These are phyloP conservation scores for Gambusia affinis DNA, from an alignment of 2,113 vertebrate genomes.

Conservation along the genomic window DNA sequence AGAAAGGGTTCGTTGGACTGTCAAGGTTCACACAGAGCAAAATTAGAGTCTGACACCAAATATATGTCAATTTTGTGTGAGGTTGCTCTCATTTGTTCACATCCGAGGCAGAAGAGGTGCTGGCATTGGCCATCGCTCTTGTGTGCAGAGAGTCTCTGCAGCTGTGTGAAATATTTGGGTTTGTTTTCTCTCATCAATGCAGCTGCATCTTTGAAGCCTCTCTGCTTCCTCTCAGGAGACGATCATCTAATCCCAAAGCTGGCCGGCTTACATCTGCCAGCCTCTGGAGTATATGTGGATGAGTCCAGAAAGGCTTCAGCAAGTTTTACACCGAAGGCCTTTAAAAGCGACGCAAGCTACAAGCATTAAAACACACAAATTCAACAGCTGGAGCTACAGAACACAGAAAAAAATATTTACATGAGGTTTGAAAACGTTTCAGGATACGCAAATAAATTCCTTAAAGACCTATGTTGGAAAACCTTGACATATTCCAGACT, in stretches of 20 bases:
- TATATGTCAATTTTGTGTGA: neutral
- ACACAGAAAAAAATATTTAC: neutral
- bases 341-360: too few relatives aligned
- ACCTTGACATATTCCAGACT: too few relatives aligned
- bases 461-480: too few relatives aligned
- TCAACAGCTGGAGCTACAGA: too few relatives aligned
- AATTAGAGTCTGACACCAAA: neutral
- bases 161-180: slow-evolving; percentile 62
- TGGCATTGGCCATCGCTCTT: slow-evolving; percentile 17
- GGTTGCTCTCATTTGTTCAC: slow-evolving; percentile 12
- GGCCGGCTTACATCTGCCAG: slow-evolving; percentile 22
- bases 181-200: slow-evolving; percentile 57
- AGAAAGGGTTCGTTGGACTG: too few relatives aligned
- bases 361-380: too few relatives aligned
- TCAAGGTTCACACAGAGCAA: neutral
- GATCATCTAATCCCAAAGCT: slow-evolving; percentile 47
- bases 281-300: slow-evolving; percentile 6
- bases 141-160: slow-evolving; percentile 38
- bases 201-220: slow-evolving; percentile 68
- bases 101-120: slow-evolving; percentile 19
- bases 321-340: neutral
- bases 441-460: too few relatives aligned
- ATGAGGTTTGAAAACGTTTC: neutral
- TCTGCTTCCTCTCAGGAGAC: slow-evolving; percentile 52
- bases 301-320: neutral